These are phyloP conservation scores for Heterochromis multidens DNA, from an alignment of 2,113 vertebrate species.

Conservation along the genomic window DNA sequence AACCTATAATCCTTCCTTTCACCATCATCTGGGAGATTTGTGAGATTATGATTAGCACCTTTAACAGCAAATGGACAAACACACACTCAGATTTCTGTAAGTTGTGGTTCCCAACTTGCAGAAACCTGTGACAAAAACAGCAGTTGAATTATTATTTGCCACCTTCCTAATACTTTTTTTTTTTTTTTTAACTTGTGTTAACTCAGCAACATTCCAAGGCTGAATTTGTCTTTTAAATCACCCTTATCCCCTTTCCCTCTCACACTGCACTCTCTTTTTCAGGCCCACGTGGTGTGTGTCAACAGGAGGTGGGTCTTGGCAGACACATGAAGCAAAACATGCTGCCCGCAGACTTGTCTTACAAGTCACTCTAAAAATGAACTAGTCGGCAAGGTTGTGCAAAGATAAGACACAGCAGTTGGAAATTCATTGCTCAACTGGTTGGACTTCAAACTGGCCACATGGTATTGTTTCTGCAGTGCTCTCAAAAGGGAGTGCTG, in stretches of 20 bases:
- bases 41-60: not conserved
- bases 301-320: constrained; percentile 79
- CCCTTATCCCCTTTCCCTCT: not conserved
- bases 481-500: not conserved
- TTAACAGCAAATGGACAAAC: not conserved
- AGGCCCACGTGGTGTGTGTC: constrained; percentile 79
- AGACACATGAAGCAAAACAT: constrained; percentile 33
- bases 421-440: constrained; percentile 42
- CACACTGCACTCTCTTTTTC: constrained; percentile 39
- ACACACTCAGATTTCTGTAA: not conserved
- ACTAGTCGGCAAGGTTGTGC: constrained; percentile 22
- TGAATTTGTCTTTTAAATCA: constrained; percentile 19
- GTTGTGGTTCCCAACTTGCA: not conserved
- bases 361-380: constrained; percentile 47
- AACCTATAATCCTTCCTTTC: not conserved
- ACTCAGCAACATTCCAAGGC: not conserved
- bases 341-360: constrained; percentile 53
- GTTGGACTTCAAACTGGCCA: constrained; percentile 11
- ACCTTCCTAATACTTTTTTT: not conserved
- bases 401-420: constrained; percentile 47
- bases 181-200: not conserved
- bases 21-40: not conserved
- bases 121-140: not conserved
- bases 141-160: not conserved
- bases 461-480: constrained; percentile 1